A percentile compares a stretch with the other conserved stretches of the same genome.
Evolutionary conservation across 2,888 invertebrate genomes (phyloP).

Genomic region (Eucriotettix oculatus): DNA sequence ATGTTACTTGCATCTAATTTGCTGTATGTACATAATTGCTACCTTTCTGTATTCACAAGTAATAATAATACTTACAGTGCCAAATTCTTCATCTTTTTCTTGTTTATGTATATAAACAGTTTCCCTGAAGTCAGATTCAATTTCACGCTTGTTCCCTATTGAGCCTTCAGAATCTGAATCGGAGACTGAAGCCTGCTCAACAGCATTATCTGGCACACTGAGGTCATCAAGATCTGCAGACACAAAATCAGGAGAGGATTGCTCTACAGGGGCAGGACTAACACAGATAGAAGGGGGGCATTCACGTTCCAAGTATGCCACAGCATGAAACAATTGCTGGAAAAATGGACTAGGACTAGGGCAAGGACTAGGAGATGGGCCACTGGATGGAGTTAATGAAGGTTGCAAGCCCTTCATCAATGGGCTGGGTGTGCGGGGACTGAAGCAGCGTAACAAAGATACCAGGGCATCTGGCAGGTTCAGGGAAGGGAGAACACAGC

Average conservation of each 20-base stretch:
- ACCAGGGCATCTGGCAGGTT: slow-evolving; percentile 4
- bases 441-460: slow-evolving; percentile 5
- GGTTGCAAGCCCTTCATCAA: slow-evolving; percentile 3
- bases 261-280: slow-evolving; percentile 1
- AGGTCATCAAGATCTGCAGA: slow-evolving; percentile 52
- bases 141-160: slow-evolving; percentile 32
- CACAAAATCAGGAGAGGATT: slow-evolving; percentile 20
- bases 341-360: slow-evolving; percentile 33
- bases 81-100: slow-evolving; percentile 40
- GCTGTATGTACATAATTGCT: neutral
- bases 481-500: neutral
- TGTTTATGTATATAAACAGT: slow-evolving; percentile 38
- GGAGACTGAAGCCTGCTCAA: slow-evolving; percentile 20
- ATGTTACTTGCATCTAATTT: neutral
- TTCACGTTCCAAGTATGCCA: slow-evolving; percentile 22
- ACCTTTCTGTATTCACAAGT: too few species aligned
- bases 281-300: neutral
- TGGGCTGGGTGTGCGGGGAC: slow-evolving; percentile 6
- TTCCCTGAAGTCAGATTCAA: slow-evolving; percentile 32
- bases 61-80: slow-evolving; percentile 25
- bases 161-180: slow-evolving; percentile 47
- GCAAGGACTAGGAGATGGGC: slow-evolving; percentile 17
- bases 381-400: neutral
- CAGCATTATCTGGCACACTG: slow-evolving; percentile 47
- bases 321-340: slow-evolving; percentile 31